phyloP scores from a whole-genome alignment of 2,888 invertebrate species.

The Catonia carolina region DNA sequence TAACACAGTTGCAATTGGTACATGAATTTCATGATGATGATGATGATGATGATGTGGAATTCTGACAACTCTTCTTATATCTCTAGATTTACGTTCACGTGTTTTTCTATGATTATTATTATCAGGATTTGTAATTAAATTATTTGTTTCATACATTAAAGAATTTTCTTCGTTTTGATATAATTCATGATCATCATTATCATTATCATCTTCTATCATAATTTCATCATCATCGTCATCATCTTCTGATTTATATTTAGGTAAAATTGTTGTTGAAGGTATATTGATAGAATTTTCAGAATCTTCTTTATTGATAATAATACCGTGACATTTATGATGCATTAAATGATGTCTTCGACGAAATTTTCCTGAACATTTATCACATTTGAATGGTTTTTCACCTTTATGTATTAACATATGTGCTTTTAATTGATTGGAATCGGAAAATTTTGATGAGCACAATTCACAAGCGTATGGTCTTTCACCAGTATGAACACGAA shows the following conservation, averaged over 20 bases:
- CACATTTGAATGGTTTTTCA: constrained; percentile 81
- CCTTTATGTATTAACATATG: constrained; percentile 84
- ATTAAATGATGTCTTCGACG: constrained; percentile 78
- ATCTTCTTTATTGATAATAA: background rate
- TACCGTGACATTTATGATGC: constrained; percentile 70
- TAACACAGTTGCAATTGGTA: constrained; percentile 37
- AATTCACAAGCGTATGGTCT: constrained; percentile 81
- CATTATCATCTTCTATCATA: constrained; percentile 30
- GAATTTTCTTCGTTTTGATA: constrained; percentile 2
- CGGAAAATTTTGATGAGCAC: constrained; percentile 80
- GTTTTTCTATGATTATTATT: constrained; percentile 26
- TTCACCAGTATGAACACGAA: constrained; percentile 88
- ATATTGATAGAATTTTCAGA: background rate
- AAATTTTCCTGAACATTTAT: constrained; percentile 70
- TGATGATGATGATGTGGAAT: constrained; percentile 34
- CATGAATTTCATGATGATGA: constrained; percentile 16
- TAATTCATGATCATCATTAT: constrained; percentile 10
- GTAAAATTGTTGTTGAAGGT: background rate
- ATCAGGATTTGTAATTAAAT: too few relatives aligned
- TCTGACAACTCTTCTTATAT: constrained; percentile 49
- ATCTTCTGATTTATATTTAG: too few relatives aligned
- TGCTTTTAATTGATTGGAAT: constrained; percentile 86
- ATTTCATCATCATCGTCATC: constrained; percentile 28
- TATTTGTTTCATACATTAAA: too few relatives aligned
- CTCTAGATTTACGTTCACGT: constrained; percentile 45